phyloP scores from a whole-genome alignment of 1,140 invertebrate genomes.

The Stenopsyche tienmushanensis region DNA sequence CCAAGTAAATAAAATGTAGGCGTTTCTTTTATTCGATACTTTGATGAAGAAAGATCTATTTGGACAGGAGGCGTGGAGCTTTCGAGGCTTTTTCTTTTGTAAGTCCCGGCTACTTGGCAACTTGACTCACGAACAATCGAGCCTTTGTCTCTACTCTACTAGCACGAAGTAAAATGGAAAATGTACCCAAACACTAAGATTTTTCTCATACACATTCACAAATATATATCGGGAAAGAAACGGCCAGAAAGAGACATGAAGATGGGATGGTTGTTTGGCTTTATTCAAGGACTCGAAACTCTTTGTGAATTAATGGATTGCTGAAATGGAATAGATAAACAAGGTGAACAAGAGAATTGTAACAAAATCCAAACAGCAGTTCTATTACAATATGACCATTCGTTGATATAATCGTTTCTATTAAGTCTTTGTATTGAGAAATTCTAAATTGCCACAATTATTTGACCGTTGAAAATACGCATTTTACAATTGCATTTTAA shows the following conservation, averaged over 20 bases:
- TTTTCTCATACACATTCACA: background rate
- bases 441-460: no score
- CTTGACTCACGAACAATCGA: conserved; percentile 22
- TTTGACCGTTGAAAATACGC: no score
- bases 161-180: background rate
- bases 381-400: no score
- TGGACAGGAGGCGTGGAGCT: conserved; percentile 5
- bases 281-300: background rate
- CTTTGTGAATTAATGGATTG: conserved; percentile 6
- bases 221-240: background rate
- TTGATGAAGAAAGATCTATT: background rate
- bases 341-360: no score
- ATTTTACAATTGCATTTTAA: no score
- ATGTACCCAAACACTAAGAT: conserved; percentile 8
- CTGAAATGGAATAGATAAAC: conserved; percentile 9
- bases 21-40: background rate
- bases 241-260: background rate
- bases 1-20: background rate
- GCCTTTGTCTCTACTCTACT: conserved; percentile 8
- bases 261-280: background rate
- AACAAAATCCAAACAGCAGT: no score
- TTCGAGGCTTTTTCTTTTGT: background rate
- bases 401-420: no score
- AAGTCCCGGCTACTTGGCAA: conserved; percentile 11
- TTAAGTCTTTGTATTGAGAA: no score